These are phyloP conservation scores for Monochamus saltuarius DNA, from an alignment of 1,140 invertebrate species.

Conservation along the genomic window DNA sequence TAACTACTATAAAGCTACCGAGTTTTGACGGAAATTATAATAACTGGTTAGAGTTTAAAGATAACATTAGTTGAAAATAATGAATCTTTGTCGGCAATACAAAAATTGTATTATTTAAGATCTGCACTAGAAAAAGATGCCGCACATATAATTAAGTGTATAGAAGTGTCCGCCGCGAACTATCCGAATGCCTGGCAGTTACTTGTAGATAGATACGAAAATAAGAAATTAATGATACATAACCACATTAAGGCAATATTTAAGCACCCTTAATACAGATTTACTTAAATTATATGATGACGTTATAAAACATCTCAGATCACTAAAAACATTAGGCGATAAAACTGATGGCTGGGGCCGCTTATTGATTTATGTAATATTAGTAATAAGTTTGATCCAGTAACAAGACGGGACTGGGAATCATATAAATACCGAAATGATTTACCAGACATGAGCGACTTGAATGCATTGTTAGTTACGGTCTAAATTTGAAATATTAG, in stretches of 20 bases:
- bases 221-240: background rate
- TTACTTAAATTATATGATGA: background rate
- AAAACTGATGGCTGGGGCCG: background rate
- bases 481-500: too few species aligned
- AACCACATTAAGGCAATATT: background rate
- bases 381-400: too few species aligned
- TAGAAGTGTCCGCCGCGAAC: background rate
- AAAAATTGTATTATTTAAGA: background rate
- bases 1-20: background rate
- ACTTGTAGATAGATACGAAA: background rate
- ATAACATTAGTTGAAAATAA: background rate
- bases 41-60: background rate
- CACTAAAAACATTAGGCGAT: background rate
- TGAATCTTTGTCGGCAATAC: background rate
- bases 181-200: background rate
- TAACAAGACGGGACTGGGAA: too few species aligned
- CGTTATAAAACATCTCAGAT: background rate
- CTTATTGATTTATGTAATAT: too few species aligned
- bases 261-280: background rate
- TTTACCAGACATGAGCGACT: too few species aligned
- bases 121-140: background rate
- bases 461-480: too few species aligned
- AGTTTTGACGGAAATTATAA: background rate
- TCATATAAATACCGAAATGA: too few species aligned
- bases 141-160: background rate